phyloP scores from a whole-genome alignment of 2,113 vertebrate species.

The Mobula hypostoma region DNA sequence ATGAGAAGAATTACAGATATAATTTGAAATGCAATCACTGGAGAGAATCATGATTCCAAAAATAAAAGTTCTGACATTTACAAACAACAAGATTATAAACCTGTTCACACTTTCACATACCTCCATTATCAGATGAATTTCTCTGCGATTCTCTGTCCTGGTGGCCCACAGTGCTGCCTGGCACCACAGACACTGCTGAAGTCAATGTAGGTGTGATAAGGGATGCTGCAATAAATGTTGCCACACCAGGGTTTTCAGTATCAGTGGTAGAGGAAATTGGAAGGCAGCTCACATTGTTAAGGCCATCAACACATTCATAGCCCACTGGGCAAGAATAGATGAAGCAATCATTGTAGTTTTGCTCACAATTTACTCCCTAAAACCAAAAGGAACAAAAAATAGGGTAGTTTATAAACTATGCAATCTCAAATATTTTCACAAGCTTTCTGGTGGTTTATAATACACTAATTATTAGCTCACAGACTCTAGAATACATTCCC shows the following conservation, averaged over 20 bases:
- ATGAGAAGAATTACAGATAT: background rate
- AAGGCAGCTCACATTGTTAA: constrained; percentile 68
- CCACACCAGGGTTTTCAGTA: constrained; percentile 36
- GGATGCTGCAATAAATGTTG: constrained; percentile 43
- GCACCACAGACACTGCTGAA: constrained; percentile 39
- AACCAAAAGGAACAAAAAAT: constrained; percentile 39
- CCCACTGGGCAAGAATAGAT: constrained; percentile 62
- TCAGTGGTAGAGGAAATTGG: constrained; percentile 36
- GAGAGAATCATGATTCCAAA: background rate
- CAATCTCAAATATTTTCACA: background rate
- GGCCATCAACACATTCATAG: constrained; percentile 67
- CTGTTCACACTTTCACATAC: background rate
- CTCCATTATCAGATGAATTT: background rate
- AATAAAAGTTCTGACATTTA: background rate
- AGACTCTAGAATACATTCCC: background rate
- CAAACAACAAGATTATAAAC: background rate
- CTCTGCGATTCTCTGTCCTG: background rate
- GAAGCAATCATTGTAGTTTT: constrained; percentile 74
- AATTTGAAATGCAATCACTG: background rate
- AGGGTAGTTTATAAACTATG: background rate
- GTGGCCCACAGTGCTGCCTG: constrained; percentile 33
- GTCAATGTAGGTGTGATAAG: constrained; percentile 42
- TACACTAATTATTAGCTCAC: background rate
- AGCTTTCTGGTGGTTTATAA: background rate
- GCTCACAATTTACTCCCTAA: constrained; percentile 68